These are phyloP conservation scores for Drosophila stalkeri DNA, from an alignment of 2,888 invertebrate genomes.

Conservation along the genomic window DNA sequence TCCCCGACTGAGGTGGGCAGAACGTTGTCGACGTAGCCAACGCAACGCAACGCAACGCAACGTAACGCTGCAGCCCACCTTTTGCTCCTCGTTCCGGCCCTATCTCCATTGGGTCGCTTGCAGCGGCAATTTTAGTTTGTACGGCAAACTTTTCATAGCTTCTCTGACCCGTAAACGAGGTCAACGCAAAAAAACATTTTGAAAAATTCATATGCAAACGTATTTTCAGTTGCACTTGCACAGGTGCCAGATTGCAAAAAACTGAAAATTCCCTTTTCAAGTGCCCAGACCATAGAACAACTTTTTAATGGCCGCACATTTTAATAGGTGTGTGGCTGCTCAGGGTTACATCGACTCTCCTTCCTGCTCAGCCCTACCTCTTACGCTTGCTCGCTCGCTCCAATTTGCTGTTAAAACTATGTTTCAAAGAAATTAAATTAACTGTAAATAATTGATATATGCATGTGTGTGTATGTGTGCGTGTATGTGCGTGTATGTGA, in stretches of 20 bases:
- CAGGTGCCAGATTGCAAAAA: constrained; percentile 69
- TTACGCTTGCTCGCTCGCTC: background rate
- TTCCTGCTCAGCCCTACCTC: background rate
- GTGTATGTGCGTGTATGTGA: background rate
- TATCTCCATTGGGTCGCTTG: constrained; percentile 22
- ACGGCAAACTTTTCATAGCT: constrained; percentile 74
- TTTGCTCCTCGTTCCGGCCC: constrained; percentile 10
- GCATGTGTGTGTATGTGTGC: background rate
- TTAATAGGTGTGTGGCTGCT: constrained; percentile 65
- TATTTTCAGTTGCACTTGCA: constrained; percentile 72
- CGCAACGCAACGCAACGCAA: constrained; percentile 6
- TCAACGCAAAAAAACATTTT: constrained; percentile 76
- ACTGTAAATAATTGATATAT: constrained; percentile 2
- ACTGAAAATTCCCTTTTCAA: constrained; percentile 56
- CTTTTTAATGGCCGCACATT: constrained; percentile 75
- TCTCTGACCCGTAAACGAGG: constrained; percentile 77
- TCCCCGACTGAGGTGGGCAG: no score
- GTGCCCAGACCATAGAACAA: constrained; percentile 57
- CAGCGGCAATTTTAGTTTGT: constrained; percentile 77
- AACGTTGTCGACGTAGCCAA: background rate
- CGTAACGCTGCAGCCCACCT: background rate
- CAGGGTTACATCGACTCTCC: constrained; percentile 39
- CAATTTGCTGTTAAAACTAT: background rate
- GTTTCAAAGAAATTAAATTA: constrained; percentile 8
- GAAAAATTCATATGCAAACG: constrained; percentile 79